Evolutionary conservation across 1,140 invertebrate species (phyloP), one percentile per base, ranked within the genome.

Genomic region (Carposina sasakii): DNA sequence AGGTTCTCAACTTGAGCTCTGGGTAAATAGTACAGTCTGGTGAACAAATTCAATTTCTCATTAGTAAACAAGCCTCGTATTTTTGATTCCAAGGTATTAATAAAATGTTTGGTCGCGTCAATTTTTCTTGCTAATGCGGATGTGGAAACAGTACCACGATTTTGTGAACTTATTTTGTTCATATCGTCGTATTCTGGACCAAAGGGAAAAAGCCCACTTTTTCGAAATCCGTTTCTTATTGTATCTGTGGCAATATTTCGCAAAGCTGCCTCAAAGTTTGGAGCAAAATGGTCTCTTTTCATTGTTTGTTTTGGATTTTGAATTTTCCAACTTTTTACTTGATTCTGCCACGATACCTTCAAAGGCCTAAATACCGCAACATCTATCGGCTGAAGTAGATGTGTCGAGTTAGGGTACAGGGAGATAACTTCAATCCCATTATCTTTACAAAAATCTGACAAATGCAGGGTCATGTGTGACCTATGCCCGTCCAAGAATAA

Each of bases 401-500:
- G 62, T 4, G 67, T 74, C 10, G 64, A 52, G 52, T 79, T 77
- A 13, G 68, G 67, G 54, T 71, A 71, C n/a, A 73, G 42, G 6
- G 62, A 43, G 16, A 72, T 60, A 6, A 77, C 51, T 22, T 52
- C 58, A 52, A 77, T 72, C 15, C 54, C 20, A 45, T 63, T 44
- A 37, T 61, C 43, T 49, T 54, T 22, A 53, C 65, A 71, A 21
- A 81, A 59, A 39, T 66, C 17, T 28, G 52, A 41, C 12, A 61
- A 31, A 41, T 60, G 16, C n/a, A 22, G 31, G 2, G 63, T 67
- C 4, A 71, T 30, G 42, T 79, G 72, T 57, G 15, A 68, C 13
- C 51, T 62, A 44, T 78, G 69, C 0, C 70, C 72, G 66, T 79
- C 64, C 6, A 77, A 16, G 49, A 77, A 77, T 24, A 76, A 23